Conservation (phyloP, 2,888 invertebrate genomes). For the Drosophila stalkeri region DNA sequence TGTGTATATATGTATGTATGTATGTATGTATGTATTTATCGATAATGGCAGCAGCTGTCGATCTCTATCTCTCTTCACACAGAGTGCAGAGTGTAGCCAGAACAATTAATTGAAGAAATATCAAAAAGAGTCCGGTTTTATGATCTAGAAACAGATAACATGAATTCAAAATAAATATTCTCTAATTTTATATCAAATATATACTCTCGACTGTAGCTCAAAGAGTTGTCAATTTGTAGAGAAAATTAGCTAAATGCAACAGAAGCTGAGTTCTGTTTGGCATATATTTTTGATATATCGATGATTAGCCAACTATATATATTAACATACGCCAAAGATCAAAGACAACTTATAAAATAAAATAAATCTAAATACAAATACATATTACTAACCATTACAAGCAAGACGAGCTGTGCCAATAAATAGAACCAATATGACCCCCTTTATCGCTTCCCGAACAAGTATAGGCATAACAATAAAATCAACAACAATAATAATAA, state of each 20-base stretch:
- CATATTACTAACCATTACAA: background rate
- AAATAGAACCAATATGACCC: background rate
- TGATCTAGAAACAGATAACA: background rate
- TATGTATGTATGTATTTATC: background rate
- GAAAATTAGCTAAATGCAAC: too few species aligned
- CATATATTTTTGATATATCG: too few species aligned
- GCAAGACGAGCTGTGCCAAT: background rate
- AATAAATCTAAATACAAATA: too few species aligned
- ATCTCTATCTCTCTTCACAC: background rate
- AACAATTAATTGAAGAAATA: background rate
- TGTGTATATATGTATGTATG: background rate
- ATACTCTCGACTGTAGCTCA: too few species aligned
- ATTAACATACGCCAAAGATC: too few species aligned
- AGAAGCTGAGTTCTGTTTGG: background rate
- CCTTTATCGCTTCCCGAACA: background rate
- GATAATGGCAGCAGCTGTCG: constrained; percentile 1
- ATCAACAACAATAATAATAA: background rate
- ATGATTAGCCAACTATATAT: too few species aligned
- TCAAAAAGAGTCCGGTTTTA: background rate
- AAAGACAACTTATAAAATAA: too few species aligned
- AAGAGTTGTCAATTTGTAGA: background rate
- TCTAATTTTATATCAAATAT: too few species aligned
- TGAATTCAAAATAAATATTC: background rate
- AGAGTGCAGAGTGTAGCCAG: constrained; percentile 38
- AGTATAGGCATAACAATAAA: background rate